A percentile compares a stretch with the other conserved stretches of the same genome.
Conservation (phyloP, 2,888 invertebrate species). For the Drepana falcataria region DNA sequence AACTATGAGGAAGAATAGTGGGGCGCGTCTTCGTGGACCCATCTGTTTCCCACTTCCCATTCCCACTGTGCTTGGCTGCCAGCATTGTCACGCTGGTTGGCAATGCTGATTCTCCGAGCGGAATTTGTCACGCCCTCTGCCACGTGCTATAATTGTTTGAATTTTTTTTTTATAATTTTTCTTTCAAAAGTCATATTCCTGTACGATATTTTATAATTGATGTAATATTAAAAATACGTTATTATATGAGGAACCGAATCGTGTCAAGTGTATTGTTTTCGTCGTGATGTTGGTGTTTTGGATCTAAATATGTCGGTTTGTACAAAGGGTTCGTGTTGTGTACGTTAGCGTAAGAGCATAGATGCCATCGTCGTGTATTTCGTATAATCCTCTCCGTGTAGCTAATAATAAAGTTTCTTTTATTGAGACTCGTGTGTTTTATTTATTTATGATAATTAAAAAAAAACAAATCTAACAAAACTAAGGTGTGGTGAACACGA, state of each 20-base stretch:
- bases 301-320: slow-evolving; percentile 17
- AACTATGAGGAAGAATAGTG: too few relatives aligned
- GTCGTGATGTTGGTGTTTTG: slow-evolving; percentile 16
- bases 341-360: slow-evolving; percentile 39
- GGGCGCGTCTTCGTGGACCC: too few relatives aligned
- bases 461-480: not conserved
- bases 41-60: too few relatives aligned
- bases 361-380: slow-evolving; percentile 70
- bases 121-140: too few relatives aligned
- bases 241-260: slow-evolving; percentile 7
- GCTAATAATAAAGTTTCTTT: slow-evolving; percentile 67
- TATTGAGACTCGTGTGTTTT: slow-evolving; percentile 40
- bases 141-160: too few relatives aligned
- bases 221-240: slow-evolving; percentile 8
- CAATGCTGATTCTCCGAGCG: too few relatives aligned
- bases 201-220: too few relatives aligned
- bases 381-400: slow-evolving; percentile 62
- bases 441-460: slow-evolving; percentile 2
- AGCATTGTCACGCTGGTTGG: too few relatives aligned
- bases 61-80: too few relatives aligned
- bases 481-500: too few relatives aligned
- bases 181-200: too few relatives aligned
- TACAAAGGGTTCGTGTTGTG: slow-evolving; percentile 21
- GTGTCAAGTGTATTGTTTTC: slow-evolving; percentile 11
- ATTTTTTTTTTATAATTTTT: too few relatives aligned